These are phyloP conservation scores for Saccostrea glomerata DNA, from an alignment of 1,140 invertebrate genomes.

Conservation along the genomic window DNA sequence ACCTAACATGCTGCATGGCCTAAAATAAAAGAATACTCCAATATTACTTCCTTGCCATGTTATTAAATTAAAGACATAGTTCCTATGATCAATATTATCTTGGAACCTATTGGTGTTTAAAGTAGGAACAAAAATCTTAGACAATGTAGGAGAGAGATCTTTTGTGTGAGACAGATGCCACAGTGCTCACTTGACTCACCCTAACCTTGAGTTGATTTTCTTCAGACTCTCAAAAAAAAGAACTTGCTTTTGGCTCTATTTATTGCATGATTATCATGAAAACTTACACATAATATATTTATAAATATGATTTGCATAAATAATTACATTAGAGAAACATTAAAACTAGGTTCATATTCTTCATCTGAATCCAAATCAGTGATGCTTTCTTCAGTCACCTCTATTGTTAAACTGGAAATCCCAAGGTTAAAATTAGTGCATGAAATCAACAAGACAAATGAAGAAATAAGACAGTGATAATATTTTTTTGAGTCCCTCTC, in stretches of 20 bases:
- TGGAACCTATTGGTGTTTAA: background rate
- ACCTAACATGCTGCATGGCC: background rate
- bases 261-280: no score
- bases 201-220: no score
- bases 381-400: constrained; percentile 1
- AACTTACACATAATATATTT: no score
- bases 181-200: no score
- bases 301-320: background rate
- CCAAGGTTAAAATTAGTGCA: background rate
- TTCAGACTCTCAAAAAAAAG: no score
- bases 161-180: background rate
- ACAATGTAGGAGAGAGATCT: background rate
- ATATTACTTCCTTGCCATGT: no score
- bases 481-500: background rate
- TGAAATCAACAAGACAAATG: background rate
- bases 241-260: no score
- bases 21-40: background rate
- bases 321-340: background rate
- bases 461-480: background rate
- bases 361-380: background rate
- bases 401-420: background rate
- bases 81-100: background rate
- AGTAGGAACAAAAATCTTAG: background rate
- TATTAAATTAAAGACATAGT: background rate
- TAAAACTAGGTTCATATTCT: background rate